Conservation (phyloP, 2,113 vertebrate species). For the Paramisgurnus dabryanus region DNA sequence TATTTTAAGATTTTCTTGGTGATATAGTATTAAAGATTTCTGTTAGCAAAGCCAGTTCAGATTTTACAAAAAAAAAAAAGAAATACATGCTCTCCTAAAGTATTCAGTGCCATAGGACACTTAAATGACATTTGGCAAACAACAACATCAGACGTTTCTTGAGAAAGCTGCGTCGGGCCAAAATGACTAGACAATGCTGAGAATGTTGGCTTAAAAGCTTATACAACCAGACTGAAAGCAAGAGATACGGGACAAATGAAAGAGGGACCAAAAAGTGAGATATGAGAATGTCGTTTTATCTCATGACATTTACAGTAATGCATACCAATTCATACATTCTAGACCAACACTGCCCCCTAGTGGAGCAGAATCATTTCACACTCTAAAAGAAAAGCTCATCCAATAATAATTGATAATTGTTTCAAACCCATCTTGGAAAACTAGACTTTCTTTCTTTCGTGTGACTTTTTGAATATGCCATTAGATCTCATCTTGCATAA, state of each 20-base stretch:
- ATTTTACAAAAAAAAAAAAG: neutral
- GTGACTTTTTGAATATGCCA: too few species aligned
- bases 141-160: conserved; percentile 14
- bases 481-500: too few species aligned
- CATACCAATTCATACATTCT: neutral
- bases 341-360: conserved; percentile 43
- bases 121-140: neutral
- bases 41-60: neutral
- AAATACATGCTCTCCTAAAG: conserved; percentile 5
- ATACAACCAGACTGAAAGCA: neutral
- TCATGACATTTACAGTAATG: neutral
- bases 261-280: neutral
- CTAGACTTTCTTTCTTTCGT: too few species aligned
- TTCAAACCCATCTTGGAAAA: too few species aligned
- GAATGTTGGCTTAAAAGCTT: neutral
- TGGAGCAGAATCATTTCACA: neutral
- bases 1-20: neutral
- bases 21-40: neutral
- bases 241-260: neutral
- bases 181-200: conserved; percentile 39
- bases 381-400: too few species aligned
- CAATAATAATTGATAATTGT: too few species aligned
- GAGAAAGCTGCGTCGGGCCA: conserved; percentile 21
- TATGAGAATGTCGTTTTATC: neutral
- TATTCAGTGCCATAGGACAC: neutral